These are phyloP conservation scores for Brachyhypopomus gauderio DNA, from an alignment of 2,113 vertebrate genomes.

Conservation along the genomic window DNA sequence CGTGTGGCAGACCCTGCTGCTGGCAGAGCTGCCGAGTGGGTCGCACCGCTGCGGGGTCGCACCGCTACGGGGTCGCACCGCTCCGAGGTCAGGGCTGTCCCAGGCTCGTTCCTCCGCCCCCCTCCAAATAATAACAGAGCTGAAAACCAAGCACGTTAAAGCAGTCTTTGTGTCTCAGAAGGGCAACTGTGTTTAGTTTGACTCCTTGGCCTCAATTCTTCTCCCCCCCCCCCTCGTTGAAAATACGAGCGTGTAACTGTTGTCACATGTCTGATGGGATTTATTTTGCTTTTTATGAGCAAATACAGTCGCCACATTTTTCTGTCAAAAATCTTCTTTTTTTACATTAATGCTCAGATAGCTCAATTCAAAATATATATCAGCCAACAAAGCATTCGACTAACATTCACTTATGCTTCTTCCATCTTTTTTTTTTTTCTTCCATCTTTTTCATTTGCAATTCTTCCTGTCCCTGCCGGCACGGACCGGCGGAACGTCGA, in stretches of 20 bases:
- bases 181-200: constrained; percentile 40
- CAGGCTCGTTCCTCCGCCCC: constrained; percentile 75
- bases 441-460: not conserved
- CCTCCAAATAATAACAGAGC: constrained; percentile 74
- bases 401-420: not conserved
- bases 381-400: not conserved
- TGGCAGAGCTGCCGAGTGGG: constrained; percentile 82
- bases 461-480: constrained; percentile 16
- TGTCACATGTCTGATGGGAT: not conserved
- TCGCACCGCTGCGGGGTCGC: constrained; percentile 70
- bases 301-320: not conserved
- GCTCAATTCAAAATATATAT: not conserved
- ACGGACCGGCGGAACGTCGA: not conserved
- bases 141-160: constrained; percentile 35
- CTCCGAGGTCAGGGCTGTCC: constrained; percentile 76
- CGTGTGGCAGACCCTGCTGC: constrained; percentile 92
- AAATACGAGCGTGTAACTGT: not conserved
- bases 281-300: not conserved
- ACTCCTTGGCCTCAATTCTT: constrained; percentile 39
- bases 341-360: not conserved
- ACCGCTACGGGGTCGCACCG: no score
- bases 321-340: not conserved
- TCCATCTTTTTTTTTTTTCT: not conserved
- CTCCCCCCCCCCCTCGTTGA: not conserved
- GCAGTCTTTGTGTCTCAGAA: constrained; percentile 43